Conservation (phyloP, 2,113 vertebrate genomes). For the human region DNA sequence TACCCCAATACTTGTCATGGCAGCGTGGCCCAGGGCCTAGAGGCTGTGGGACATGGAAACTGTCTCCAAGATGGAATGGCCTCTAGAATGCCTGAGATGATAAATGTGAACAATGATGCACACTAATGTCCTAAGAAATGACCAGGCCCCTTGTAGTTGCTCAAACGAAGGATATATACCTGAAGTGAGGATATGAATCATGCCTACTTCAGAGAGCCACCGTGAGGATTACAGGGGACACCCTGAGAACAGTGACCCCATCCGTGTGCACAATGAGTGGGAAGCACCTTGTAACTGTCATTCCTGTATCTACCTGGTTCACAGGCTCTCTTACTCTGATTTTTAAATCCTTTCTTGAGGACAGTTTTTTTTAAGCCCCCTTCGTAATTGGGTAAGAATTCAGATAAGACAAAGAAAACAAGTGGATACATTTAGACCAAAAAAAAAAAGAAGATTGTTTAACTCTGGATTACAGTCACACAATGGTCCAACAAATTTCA, state of each 20-base stretch:
- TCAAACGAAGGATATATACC: background rate
- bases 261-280: accelerated
- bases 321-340: background rate
- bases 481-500: background rate
- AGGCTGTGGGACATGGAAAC: background rate
- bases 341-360: background rate
- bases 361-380: background rate
- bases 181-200: accelerated
- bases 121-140: accelerated
- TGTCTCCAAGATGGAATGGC: background rate
- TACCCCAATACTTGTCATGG: background rate
- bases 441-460: background rate
- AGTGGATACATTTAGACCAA: background rate
- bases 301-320: background rate
- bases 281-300: accelerated
- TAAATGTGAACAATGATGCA: background rate
- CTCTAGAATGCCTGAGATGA: no score
- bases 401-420: slow-evolving; percentile 3
- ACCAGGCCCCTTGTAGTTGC: accelerated
- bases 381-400: slow-evolving; percentile 15
- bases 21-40: no score
- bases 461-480: background rate
- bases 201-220: background rate
- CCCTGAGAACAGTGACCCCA: accelerated
- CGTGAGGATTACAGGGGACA: no score